Conservation (phyloP, 1,140 invertebrate genomes). For the Atta texana region DNA sequence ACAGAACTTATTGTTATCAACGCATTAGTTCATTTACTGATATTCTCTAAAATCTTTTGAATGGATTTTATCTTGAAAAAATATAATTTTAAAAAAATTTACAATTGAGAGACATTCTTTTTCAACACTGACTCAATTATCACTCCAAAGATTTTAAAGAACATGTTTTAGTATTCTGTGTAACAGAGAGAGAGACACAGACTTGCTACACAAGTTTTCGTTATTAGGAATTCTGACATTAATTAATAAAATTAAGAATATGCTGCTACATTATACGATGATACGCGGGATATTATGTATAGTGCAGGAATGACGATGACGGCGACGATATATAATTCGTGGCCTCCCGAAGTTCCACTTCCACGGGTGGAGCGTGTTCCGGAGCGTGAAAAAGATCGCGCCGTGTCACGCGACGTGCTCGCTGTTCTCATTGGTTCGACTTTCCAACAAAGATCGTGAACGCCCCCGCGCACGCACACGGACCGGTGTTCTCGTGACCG, state of each 20-base stretch:
- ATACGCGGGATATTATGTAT: neutral
- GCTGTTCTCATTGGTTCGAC: conserved; percentile 72
- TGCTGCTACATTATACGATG: neutral
- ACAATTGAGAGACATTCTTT: too few relatives aligned
- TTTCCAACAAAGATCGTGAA: conserved; percentile 71
- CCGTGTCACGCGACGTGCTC: conserved; percentile 73
- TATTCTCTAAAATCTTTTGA: too few relatives aligned
- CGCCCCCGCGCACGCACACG: conserved; percentile 75
- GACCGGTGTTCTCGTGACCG: conserved; percentile 73
- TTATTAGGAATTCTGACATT: neutral
- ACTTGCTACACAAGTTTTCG: neutral
- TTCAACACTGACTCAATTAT: too few relatives aligned
- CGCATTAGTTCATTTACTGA: neutral
- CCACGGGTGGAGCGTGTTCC: conserved; percentile 70
- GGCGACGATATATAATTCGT: conserved; percentile 37
- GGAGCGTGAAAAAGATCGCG: conserved; percentile 75
- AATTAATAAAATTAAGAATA: conserved; percentile 17
- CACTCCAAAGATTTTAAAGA: too few relatives aligned
- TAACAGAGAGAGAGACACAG: neutral
- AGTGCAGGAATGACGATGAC: conserved; percentile 32
- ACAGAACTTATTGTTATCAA: neutral
- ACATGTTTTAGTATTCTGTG: neutral
- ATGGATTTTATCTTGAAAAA: too few relatives aligned
- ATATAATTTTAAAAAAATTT: too few relatives aligned
- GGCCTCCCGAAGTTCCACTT: conserved; percentile 31